Evolutionary conservation across 1,140 invertebrate genomes (phyloP).

Genomic region (Stenopsyche tienmushanensis): DNA sequence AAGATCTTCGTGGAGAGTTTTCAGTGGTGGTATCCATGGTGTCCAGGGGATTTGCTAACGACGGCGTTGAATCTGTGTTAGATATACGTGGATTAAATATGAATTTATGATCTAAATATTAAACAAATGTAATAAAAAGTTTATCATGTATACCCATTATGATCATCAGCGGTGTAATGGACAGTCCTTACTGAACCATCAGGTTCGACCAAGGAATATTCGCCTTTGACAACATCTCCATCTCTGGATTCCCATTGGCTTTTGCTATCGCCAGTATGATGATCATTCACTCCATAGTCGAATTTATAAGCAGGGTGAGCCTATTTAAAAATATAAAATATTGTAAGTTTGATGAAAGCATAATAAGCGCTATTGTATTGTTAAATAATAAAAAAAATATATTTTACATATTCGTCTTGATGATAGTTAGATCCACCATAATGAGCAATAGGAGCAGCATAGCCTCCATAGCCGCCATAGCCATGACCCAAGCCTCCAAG

Average conservation of each 20-base stretch:
- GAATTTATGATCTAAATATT: background rate
- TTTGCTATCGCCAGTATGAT: slow-evolving; percentile 50
- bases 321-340: slow-evolving; percentile 32
- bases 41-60: slow-evolving; percentile 53
- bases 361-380: background rate
- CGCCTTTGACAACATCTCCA: slow-evolving; percentile 46
- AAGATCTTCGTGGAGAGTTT: background rate
- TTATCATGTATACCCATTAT: slow-evolving; percentile 50
- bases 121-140: background rate
- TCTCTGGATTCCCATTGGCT: slow-evolving; percentile 48
- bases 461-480: background rate
- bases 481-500: slow-evolving; percentile 35
- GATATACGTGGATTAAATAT: too few species aligned
- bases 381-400: too few species aligned
- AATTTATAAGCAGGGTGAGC: slow-evolving; percentile 52
- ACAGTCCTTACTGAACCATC: slow-evolving; percentile 58
- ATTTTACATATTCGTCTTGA: slow-evolving; percentile 38
- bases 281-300: slow-evolving; percentile 48
- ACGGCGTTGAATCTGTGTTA: slow-evolving; percentile 55
- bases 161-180: slow-evolving; percentile 57
- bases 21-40: slow-evolving; percentile 43
- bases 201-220: slow-evolving; percentile 56
- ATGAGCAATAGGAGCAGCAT: background rate
- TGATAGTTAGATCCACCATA: slow-evolving; percentile 1
- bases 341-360: background rate